Evolutionary conservation across 2,113 vertebrate species (phyloP).

Genomic region (Sitta europaea): DNA sequence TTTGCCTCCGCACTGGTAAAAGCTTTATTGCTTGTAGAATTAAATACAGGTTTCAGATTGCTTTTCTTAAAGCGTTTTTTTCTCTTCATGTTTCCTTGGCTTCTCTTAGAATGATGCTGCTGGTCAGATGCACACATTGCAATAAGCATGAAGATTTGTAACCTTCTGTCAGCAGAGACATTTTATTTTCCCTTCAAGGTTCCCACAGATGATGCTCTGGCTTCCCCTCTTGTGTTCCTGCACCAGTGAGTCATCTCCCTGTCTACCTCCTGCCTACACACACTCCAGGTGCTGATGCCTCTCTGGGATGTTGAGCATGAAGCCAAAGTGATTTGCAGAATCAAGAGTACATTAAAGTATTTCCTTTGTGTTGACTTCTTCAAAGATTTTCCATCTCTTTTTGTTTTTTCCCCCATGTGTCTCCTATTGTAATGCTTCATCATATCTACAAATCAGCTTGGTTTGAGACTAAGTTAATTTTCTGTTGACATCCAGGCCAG

Average conservation of each 20-base stretch:
- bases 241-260: constrained; percentile 12
- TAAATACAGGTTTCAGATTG: background rate
- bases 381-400: background rate
- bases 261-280: constrained; percentile 10
- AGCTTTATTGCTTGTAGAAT: background rate
- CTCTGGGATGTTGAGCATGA: background rate
- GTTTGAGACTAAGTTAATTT: background rate
- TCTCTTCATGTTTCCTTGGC: background rate
- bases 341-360: background rate
- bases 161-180: background rate
- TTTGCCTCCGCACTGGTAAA: background rate
- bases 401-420: background rate
- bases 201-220: background rate
- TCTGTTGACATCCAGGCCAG: background rate
- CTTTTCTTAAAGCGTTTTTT: background rate
- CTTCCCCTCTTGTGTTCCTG: background rate
- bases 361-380: background rate
- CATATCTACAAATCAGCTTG: background rate
- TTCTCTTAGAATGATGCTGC: background rate
- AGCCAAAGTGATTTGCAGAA: background rate
- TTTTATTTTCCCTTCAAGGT: background rate
- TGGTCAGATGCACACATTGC: rapidly evolving
- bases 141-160: background rate
- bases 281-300: background rate
- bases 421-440: background rate